Conservation (phyloP, 1,140 invertebrate species). For the Rhynchophorus ferrugineus region DNA sequence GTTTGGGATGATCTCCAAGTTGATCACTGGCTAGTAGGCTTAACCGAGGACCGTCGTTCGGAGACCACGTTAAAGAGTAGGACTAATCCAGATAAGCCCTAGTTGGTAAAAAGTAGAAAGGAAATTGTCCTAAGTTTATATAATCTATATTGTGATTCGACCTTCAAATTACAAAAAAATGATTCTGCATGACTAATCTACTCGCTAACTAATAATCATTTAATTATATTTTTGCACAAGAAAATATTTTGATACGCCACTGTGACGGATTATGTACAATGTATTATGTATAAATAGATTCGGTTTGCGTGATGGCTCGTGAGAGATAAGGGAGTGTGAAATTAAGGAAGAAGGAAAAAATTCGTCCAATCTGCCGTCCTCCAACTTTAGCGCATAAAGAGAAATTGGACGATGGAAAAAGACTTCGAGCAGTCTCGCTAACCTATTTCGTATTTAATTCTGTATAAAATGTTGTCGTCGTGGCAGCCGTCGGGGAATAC, state of each 20-base stretch:
- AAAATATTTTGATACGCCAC: conserved; percentile 3
- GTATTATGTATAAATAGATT: conserved; percentile 4
- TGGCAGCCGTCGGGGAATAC: neutral
- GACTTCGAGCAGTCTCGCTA: neutral
- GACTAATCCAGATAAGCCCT: too few species aligned
- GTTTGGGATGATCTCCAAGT: too few species aligned
- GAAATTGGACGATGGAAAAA: conserved; percentile 5
- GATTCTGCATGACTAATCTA: too few species aligned
- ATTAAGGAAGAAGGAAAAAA: conserved; percentile 15
- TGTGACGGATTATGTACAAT: neutral
- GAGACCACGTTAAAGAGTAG: too few species aligned
- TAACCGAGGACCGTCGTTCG: too few species aligned
- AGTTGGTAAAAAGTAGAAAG: too few species aligned
- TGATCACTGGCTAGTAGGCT: too few species aligned
- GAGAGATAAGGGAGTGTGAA: conserved; percentile 15
- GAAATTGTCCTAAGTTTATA: too few species aligned
- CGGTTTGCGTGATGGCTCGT: conserved; percentile 13
- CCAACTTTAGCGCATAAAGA: neutral
- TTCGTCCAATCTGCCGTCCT: neutral
- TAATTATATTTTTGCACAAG: too few species aligned
- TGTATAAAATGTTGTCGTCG: neutral
- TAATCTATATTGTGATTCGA: too few species aligned
- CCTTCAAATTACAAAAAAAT: too few species aligned
- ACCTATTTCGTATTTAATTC: conserved; percentile 1
- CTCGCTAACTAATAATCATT: too few species aligned